These are phyloP conservation scores for Malurus splendens DNA, from an alignment of 2,797 vertebrate genomes.

Conservation along the genomic window DNA sequence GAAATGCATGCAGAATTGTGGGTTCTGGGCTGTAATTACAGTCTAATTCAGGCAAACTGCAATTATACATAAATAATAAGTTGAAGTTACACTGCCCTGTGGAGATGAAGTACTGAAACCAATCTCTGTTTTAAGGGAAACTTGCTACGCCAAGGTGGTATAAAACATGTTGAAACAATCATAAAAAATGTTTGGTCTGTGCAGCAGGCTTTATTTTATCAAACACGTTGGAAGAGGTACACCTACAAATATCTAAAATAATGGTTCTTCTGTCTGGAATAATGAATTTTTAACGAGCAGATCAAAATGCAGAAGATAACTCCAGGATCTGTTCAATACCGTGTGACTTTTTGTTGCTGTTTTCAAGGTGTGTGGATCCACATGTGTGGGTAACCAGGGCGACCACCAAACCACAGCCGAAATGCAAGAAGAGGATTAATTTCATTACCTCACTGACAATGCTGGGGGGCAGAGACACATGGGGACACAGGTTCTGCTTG, in stretches of 20 bases:
- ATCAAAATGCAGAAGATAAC: not conserved
- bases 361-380: not conserved
- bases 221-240: not conserved
- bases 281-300: not conserved
- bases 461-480: not conserved
- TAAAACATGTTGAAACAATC: not conserved
- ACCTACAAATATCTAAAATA: not conserved
- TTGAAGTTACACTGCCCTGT: not conserved
- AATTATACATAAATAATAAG: slow-evolving; percentile 28
- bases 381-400: not conserved
- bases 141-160: not conserved
- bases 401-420: not conserved
- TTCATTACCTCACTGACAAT: not conserved
- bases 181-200: not conserved
- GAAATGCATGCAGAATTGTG: not conserved
- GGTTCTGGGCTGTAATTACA: slow-evolving; percentile 28
- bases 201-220: not conserved
- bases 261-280: not conserved
- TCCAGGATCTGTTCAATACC: not conserved
- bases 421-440: not conserved
- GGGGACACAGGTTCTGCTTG: no score
- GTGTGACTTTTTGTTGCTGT: not conserved
- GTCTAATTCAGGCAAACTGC: slow-evolving; percentile 27
- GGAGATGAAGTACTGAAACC: not conserved
- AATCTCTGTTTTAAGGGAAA: not conserved